Evolutionary conservation across 2,888 invertebrate genomes (phyloP).

Genomic region (Sacculina carcini): DNA sequence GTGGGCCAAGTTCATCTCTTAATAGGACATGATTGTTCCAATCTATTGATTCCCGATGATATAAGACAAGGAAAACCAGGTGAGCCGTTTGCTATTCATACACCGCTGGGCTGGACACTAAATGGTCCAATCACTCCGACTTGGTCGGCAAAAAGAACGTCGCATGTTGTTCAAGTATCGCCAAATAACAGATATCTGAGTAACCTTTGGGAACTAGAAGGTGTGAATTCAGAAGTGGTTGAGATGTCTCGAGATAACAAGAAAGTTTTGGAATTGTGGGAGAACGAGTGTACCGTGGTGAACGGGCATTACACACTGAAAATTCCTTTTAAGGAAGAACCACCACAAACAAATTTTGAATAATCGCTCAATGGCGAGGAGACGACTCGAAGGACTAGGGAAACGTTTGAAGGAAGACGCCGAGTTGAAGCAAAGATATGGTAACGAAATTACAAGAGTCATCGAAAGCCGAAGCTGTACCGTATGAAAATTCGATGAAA

Average conservation of each 20-base stretch:
- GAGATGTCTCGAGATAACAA: slow-evolving; percentile 2
- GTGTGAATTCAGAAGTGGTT: slow-evolving; percentile 1
- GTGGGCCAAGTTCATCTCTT: slow-evolving; percentile 1
- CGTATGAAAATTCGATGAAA: too few species aligned
- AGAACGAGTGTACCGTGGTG: background rate
- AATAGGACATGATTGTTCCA: slow-evolving; percentile 5
- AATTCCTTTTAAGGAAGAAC: slow-evolving; percentile 2
- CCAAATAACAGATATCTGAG: background rate
- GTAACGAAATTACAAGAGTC: too few species aligned
- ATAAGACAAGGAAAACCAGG: background rate
- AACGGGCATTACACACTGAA: slow-evolving; percentile 1
- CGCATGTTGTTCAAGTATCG: background rate
- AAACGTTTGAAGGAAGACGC: too few species aligned
- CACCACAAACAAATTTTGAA: slow-evolving; percentile 2
- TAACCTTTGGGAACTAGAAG: slow-evolving; percentile 3
- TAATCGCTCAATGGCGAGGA: slow-evolving; percentile 1
- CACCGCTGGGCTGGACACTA: background rate
- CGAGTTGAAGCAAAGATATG: too few species aligned
- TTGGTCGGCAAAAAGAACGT: background rate
- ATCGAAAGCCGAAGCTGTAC: too few species aligned
- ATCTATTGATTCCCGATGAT: slow-evolving; percentile 4
- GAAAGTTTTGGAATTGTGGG: slow-evolving; percentile 1
- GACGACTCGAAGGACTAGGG: background rate
- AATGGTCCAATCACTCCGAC: slow-evolving; percentile 5
- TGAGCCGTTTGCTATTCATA: background rate